phyloP scores from a whole-genome alignment of 2,797 vertebrate species.

The Channallabes apus region DNA sequence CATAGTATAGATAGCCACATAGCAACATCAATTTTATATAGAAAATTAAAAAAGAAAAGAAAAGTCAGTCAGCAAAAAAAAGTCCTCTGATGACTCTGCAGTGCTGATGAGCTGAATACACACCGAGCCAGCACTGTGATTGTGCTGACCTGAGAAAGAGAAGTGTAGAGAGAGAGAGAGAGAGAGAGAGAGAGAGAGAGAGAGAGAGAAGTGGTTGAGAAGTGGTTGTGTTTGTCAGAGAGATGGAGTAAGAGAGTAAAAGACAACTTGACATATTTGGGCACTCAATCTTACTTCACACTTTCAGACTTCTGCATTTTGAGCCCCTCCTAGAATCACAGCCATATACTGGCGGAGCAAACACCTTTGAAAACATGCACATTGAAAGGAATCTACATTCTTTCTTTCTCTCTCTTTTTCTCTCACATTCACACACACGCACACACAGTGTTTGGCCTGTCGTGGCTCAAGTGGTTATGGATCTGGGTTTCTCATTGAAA shows the following conservation, averaged over 20 bases:
- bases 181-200: background rate
- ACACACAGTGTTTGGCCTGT: no score
- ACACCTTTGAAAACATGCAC: slow-evolving; percentile 6
- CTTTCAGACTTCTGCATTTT: slow-evolving; percentile 18
- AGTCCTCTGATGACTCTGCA: background rate
- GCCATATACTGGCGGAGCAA: background rate
- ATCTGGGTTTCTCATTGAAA: no score
- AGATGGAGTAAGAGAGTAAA: background rate
- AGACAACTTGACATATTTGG: slow-evolving; percentile 14
- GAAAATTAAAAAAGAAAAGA: background rate
- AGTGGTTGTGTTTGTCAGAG: background rate
- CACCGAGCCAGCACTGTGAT: background rate
- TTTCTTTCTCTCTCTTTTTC: no score
- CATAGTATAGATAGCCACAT: background rate
- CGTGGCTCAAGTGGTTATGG: background rate
- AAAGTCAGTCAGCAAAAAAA: slow-evolving; percentile 5
- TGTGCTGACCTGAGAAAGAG: background rate
- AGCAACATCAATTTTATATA: background rate
- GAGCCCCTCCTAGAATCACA: background rate
- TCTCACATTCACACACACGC: no score
- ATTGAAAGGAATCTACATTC: no score
- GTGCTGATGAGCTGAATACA: slow-evolving; percentile 10
- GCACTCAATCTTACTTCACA: slow-evolving; percentile 45
- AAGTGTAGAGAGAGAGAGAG: no score
- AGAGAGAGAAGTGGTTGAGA: background rate